Evolutionary conservation across 2,888 invertebrate species (phyloP).

Genomic region (Eristalis pertinax): DNA sequence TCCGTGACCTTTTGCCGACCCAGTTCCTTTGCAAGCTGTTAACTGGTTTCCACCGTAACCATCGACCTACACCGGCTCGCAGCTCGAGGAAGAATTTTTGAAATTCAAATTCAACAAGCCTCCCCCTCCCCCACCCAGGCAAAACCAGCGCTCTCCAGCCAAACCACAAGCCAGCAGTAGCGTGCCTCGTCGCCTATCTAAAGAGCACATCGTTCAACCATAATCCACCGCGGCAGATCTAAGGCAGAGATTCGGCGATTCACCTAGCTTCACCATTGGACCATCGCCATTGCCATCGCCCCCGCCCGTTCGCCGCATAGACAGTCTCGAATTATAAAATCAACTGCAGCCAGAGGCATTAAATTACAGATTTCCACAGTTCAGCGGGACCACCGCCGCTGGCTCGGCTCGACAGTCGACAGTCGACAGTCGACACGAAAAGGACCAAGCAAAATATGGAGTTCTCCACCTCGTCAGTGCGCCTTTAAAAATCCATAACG

Average conservation of each 20-base stretch:
- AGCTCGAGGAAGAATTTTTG: neutral
- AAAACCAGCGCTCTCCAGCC: neutral
- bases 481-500: slow-evolving; percentile 49
- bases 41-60: neutral
- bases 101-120: neutral
- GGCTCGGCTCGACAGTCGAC: neutral
- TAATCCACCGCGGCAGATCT: slow-evolving; percentile 2
- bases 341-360: slow-evolving; percentile 19
- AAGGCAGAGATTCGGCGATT: neutral
- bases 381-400: neutral
- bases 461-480: neutral
- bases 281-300: neutral
- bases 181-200: neutral
- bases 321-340: slow-evolving; percentile 11
- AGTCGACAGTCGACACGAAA: too few species aligned
- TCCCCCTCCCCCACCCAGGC: neutral
- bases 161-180: neutral
- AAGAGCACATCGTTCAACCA: neutral
- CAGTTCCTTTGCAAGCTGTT: neutral
- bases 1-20: slow-evolving; percentile 1
- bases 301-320: neutral
- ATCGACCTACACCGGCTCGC: neutral
- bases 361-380: slow-evolving; percentile 31
- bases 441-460: neutral
- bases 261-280: neutral